These are phyloP conservation scores for Tholera decimalis DNA, from an alignment of 2,888 invertebrate genomes.

Conservation along the genomic window DNA sequence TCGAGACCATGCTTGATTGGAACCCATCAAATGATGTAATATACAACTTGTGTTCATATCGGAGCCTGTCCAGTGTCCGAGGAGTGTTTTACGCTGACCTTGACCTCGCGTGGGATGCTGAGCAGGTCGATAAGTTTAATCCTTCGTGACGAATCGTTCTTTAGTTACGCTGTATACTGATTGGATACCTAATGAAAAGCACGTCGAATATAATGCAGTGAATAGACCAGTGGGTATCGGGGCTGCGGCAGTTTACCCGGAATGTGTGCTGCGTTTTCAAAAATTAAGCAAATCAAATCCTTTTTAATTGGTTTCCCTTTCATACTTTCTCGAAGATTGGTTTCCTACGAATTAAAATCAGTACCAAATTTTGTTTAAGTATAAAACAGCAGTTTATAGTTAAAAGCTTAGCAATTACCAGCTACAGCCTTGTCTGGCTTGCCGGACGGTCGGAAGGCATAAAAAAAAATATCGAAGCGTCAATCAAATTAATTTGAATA, in stretches of 20 bases:
- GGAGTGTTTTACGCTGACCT: conserved; percentile 73
- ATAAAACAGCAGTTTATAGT: too few relatives aligned
- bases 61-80: conserved; percentile 70
- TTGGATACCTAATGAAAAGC: conserved; percentile 83
- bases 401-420: not conserved
- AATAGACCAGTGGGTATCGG: conserved; percentile 72
- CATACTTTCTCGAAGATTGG: conserved; percentile 24
- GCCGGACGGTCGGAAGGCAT: not conserved
- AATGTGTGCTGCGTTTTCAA: conserved; percentile 33
- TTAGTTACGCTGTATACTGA: conserved; percentile 82
- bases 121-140: conserved; percentile 74
- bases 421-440: not conserved
- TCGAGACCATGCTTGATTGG: conserved; percentile 86
- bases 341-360: not conserved
- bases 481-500: not conserved
- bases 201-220: conserved; percentile 74
- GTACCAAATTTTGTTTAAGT: not conserved
- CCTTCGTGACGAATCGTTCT: conserved; percentile 84
- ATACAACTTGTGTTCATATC: conserved; percentile 81
- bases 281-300: conserved; percentile 10
- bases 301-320: conserved; percentile 26
- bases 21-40: conserved; percentile 88
- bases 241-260: conserved; percentile 23
- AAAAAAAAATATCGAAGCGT: not conserved
- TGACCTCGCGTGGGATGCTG: conserved; percentile 75